Base-by-base conservation (phyloP, 2,888 invertebrate genomes). In the Drosophila atroscutellata region DNA sequence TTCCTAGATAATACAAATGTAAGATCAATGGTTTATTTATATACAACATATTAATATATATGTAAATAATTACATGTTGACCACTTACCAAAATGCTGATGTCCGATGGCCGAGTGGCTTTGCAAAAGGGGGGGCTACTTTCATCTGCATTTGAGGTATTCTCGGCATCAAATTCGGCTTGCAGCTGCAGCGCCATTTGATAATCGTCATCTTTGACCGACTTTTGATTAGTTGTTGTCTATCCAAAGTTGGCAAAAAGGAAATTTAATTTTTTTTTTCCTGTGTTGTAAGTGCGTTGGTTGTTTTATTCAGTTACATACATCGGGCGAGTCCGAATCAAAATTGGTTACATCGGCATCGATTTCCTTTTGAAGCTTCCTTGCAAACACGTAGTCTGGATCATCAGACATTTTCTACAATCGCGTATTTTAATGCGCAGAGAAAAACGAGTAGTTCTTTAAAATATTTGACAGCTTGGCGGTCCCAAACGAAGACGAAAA, bases 341-440 rank as follows among this genome's bases (percentile, higher is more conserved):
- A 13, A 45, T 24, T 45, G 45, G 24, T 24, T 45, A 24, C 7
- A 3, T 75, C 82, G 3, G 66, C 76, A 62, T 91, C 76, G 37
- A 89, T 71, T 20, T 85, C 76, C n/a, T 75, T 60, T 57, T 91
- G 92, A 68, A 92, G 70, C 59, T 85, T 79, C 2, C 90, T 54
- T 2, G 92, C 92, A 34, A 79, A 79, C 36, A 87, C 59, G 61
- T 83, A 91, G 56, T 92, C 92, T 2, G 79, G 64, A 51, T 92
- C 83, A 0, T 86, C 68, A 2, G 92, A 80, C 92, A 92, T 92
- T 49, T 36, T 54, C 20, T 20, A 15, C 18, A 15, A 26, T 2
- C 8, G 30, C 24, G 15, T 34, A 18, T 30, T 26, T 20, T 42
- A 39, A 18, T 20, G 45, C 54, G 28, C 9, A 13, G 32, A 26